phyloP scores from a whole-genome alignment of 2,888 invertebrate genomes.

The Thera obeliscata region DNA sequence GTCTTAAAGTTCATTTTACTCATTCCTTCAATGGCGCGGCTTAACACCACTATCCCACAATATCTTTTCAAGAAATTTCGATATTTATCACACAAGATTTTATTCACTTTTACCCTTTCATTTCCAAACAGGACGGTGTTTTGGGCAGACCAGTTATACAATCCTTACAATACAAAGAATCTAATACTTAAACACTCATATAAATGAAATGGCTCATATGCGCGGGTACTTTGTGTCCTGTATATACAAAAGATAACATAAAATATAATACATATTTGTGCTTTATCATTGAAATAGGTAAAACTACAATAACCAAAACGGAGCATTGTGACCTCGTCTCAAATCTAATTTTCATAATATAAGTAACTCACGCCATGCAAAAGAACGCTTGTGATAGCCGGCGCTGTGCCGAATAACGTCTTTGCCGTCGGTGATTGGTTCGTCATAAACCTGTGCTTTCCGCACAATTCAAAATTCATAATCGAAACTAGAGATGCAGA shows the following conservation, averaged over 20 bases:
- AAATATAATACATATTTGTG: neutral
- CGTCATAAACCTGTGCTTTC: too few relatives aligned
- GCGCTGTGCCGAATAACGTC: too few relatives aligned
- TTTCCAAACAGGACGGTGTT: conserved; percentile 9
- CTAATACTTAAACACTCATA: neutral
- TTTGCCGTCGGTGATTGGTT: too few relatives aligned
- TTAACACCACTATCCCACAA: neutral
- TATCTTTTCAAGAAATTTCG: conserved; percentile 4
- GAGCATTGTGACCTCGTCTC: too few relatives aligned
- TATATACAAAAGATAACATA: too few relatives aligned
- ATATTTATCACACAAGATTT: conserved; percentile 4
- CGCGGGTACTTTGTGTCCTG: neutral
- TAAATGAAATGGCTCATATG: conserved; percentile 2
- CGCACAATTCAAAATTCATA: too few relatives aligned
- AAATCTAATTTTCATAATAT: too few relatives aligned
- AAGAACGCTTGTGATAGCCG: too few relatives aligned
- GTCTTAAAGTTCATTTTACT: neutral
- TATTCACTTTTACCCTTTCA: conserved; percentile 9
- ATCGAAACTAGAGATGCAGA: too few relatives aligned
- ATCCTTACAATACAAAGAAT: conserved; percentile 1
- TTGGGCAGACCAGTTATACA: neutral
- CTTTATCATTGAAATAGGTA: neutral
- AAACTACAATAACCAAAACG: too few relatives aligned
- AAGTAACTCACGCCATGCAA: too few relatives aligned
- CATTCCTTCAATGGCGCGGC: conserved; percentile 1